Percentiles rank a stretch among this genome's conserved stretches.
phyloP scores from a whole-genome alignment of 2,888 invertebrate genomes.

The Mythimna vitellina region DNA sequence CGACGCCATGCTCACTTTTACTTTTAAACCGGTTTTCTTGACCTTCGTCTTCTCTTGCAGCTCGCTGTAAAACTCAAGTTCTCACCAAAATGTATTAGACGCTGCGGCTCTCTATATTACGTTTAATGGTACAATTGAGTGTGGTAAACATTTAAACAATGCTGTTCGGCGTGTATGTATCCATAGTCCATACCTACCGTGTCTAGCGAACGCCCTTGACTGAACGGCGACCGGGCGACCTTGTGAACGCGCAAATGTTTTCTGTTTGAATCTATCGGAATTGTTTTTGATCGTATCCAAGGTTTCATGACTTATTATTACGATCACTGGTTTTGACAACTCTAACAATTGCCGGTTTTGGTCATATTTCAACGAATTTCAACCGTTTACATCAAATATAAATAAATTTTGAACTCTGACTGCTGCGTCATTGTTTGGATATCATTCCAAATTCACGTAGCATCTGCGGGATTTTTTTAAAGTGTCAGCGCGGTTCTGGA shows the following conservation, averaged over 20 bases:
- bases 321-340: slow-evolving; percentile 55
- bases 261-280: slow-evolving; percentile 84
- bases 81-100: slow-evolving; percentile 58
- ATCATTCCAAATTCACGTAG: slow-evolving; percentile 3
- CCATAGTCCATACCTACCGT: slow-evolving; percentile 74
- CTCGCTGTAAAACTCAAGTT: slow-evolving; percentile 52
- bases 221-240: slow-evolving; percentile 87
- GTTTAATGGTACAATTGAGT: slow-evolving; percentile 57
- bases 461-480: background rate
- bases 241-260: slow-evolving; percentile 84
- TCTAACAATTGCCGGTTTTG: slow-evolving; percentile 41
- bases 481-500: too few species aligned
- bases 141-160: slow-evolving; percentile 79
- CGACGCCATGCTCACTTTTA: slow-evolving; percentile 84
- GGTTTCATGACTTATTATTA: slow-evolving; percentile 63
- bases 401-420: background rate
- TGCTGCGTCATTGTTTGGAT: slow-evolving; percentile 25
- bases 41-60: slow-evolving; percentile 77
- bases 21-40: slow-evolving; percentile 87
- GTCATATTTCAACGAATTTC: slow-evolving; percentile 25
- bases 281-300: slow-evolving; percentile 76
- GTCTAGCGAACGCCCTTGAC: slow-evolving; percentile 89
- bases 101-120: slow-evolving; percentile 41
- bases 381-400: slow-evolving; percentile 3
- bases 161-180: slow-evolving; percentile 67